Conservation (phyloP, 2,888 invertebrate genomes). For the Tenthredo mesomela region DNA sequence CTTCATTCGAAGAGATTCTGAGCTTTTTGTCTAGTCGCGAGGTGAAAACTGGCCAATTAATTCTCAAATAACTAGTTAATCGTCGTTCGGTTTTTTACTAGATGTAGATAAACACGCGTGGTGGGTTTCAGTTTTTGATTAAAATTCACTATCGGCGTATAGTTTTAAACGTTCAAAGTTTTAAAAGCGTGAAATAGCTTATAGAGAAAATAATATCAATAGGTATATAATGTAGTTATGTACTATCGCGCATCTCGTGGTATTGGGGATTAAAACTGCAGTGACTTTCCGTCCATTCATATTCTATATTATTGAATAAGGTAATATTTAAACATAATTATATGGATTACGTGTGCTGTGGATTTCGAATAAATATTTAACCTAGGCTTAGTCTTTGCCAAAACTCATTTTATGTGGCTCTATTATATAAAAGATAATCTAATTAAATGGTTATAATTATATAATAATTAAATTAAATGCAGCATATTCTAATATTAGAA, state of each 20-base stretch:
- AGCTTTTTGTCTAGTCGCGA: conserved; percentile 22
- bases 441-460: neutral
- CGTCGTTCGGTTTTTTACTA: neutral
- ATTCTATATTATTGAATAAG: neutral
- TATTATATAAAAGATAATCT: neutral
- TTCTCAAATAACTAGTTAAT: neutral
- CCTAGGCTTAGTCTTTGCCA: conserved; percentile 22
- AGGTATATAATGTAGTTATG: no score
- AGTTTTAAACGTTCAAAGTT: conserved; percentile 24
- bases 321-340: neutral
- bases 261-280: conserved; percentile 3
- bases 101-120: conserved; percentile 13
- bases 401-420: conserved; percentile 40
- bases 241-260: conserved; percentile 14
- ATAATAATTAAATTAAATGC: neutral
- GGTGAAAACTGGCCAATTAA: neutral
- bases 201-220: neutral
- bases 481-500: conserved; percentile 10
- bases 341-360: conserved; percentile 1
- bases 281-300: neutral
- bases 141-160: neutral
- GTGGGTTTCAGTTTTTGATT: neutral
- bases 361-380: neutral
- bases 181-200: neutral
- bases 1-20: neutral